A percentile compares a stretch with the other conserved stretches of the same genome.
Conservation (phyloP, 1,140 invertebrate genomes). For the Dreissena rostriformis region DNA sequence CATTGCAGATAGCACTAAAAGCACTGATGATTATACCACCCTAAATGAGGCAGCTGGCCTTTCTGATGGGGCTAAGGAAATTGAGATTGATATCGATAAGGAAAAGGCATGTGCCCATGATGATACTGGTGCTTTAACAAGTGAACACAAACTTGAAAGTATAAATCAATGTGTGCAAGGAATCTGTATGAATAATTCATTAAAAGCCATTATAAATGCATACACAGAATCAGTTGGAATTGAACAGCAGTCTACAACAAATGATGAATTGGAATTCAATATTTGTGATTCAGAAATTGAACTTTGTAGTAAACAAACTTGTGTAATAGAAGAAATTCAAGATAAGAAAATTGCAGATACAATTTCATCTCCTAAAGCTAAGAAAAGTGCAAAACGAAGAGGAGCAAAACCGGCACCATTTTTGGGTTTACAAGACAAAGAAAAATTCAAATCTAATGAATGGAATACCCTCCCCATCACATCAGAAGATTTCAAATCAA, state of each 20-base stretch:
- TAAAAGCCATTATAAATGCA: too few species aligned
- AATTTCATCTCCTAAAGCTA: conserved; percentile 5
- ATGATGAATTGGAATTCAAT: too few species aligned
- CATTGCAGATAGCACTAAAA: too few species aligned
- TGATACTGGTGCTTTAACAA: not conserved
- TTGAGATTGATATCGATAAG: not conserved
- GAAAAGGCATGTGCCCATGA: too few species aligned
- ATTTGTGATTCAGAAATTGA: not conserved
- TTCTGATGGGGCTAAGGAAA: not conserved
- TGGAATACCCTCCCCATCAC: conserved; percentile 37
- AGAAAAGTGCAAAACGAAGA: conserved; percentile 21
- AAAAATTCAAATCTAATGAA: conserved; percentile 21
- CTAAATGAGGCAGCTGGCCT: too few species aligned
- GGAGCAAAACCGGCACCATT: conserved; percentile 27
- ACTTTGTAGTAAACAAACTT: not conserved
- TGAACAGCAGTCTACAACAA: too few species aligned
- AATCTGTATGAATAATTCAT: too few species aligned
- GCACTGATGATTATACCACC: too few species aligned
- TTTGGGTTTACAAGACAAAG: conserved; percentile 27
- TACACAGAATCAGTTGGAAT: too few species aligned
- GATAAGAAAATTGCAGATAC: not conserved
- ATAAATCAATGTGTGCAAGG: too few species aligned
- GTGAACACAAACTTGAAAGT: not conserved
- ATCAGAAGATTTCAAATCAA: not conserved
- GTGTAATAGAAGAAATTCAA: not conserved